Percentiles rank a stretch among this genome's conserved stretches.
These are phyloP conservation scores for Venustoraphidia nigricollis DNA, from an alignment of 2,888 invertebrate species.

Conservation along the genomic window DNA sequence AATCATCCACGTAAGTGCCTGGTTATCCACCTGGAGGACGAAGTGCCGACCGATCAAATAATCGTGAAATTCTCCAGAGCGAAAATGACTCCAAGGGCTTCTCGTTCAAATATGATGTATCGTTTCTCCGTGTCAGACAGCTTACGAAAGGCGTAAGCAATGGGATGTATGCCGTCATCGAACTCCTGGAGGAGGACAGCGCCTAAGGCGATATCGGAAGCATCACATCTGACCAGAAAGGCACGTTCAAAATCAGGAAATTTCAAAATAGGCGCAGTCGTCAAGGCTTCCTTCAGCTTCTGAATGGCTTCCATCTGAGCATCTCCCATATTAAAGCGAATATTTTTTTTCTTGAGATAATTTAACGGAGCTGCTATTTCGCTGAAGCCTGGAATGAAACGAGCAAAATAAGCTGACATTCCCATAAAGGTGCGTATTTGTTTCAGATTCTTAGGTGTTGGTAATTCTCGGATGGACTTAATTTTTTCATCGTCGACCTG, in stretches of 20 bases:
- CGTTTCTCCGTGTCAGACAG: slow-evolving; percentile 2
- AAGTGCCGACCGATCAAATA: too few relatives aligned
- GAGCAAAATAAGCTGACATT: neutral
- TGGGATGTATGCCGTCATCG: neutral
- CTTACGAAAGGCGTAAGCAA: slow-evolving; percentile 1
- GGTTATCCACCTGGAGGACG: too few relatives aligned
- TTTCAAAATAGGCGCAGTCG: neutral
- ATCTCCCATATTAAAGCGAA: neutral
- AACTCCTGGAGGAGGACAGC: neutral
- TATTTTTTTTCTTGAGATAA: neutral
- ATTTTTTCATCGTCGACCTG: too few relatives aligned
- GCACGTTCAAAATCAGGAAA: neutral
- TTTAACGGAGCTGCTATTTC: neutral
- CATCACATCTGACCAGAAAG: too few relatives aligned
- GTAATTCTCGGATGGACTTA: too few relatives aligned
- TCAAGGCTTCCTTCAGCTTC: slow-evolving; percentile 1
- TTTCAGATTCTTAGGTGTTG: too few relatives aligned
- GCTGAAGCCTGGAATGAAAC: neutral
- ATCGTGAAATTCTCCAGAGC: too few relatives aligned
- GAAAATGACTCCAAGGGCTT: slow-evolving; percentile 6
- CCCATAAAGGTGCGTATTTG: too few relatives aligned
- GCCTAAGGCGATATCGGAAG: neutral
- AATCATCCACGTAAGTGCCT: too few relatives aligned
- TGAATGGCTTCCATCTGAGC: neutral
- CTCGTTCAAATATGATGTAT: slow-evolving; percentile 1